These are phyloP conservation scores for Campoplex capitator DNA, from an alignment of 2,888 invertebrate genomes.

Conservation along the genomic window DNA sequence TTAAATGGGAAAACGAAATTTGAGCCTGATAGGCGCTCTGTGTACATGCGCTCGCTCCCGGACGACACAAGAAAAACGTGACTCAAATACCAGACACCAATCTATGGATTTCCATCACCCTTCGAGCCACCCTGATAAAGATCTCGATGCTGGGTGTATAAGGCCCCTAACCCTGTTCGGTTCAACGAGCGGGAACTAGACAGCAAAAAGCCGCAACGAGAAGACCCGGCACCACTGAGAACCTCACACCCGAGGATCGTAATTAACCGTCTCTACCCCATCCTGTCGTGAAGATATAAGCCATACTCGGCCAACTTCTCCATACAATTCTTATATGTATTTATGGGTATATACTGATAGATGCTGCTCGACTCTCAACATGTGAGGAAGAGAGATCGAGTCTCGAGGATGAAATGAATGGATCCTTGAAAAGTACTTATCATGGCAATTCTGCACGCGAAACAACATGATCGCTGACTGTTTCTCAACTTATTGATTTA, in stretches of 20 bases:
- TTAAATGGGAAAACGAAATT: constrained; percentile 50
- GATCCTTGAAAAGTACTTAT: constrained; percentile 51
- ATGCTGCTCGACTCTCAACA: constrained; percentile 22
- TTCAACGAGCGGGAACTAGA: constrained; percentile 61
- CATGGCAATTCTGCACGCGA: neutral
- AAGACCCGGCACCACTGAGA: constrained; percentile 79
- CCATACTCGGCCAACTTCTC: constrained; percentile 59
- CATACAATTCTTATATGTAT: constrained; percentile 21
- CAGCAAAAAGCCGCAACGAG: constrained; percentile 62
- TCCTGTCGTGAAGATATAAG: constrained; percentile 63
- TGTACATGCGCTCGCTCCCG: neutral
- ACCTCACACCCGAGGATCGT: constrained; percentile 70
- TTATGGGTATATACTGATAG: constrained; percentile 35
- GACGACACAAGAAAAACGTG: constrained; percentile 25
- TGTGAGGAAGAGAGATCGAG: constrained; percentile 40
- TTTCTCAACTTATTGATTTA: neutral
- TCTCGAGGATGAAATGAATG: constrained; percentile 30
- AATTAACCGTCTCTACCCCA: constrained; percentile 69
- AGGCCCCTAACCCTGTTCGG: constrained; percentile 48
- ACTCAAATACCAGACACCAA: constrained; percentile 65
- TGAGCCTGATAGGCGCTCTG: constrained; percentile 31
- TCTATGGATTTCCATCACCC: constrained; percentile 71
- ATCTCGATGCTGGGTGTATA: constrained; percentile 67
- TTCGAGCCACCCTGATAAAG: constrained; percentile 68
- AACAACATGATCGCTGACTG: neutral